Evolutionary conservation across 2,113 vertebrate species (phyloP).

Genomic region (Falco punctatus): DNA sequence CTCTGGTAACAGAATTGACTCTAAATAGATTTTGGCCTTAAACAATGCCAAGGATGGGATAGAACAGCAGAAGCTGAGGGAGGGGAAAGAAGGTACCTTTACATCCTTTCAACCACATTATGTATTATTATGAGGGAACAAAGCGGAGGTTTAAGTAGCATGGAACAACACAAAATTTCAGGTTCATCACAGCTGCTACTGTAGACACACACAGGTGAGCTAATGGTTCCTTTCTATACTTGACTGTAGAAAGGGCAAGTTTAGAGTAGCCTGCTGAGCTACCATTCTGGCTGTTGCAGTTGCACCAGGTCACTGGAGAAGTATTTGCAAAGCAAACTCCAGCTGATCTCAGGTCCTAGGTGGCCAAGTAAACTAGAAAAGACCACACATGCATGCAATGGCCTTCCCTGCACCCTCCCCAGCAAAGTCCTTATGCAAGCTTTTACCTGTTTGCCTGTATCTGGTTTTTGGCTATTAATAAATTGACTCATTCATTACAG

Average conservation of each 20-base stretch:
- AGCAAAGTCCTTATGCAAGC: not conserved
- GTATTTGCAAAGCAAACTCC: not conserved
- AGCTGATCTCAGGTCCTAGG: not conserved
- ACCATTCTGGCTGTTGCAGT: fast-evolving
- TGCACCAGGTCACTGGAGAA: not conserved
- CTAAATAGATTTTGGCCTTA: not conserved
- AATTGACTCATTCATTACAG: not conserved
- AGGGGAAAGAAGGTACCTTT: not conserved
- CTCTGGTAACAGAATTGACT: not conserved
- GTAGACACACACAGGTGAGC: not conserved
- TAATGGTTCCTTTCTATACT: not conserved
- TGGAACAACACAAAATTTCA: not conserved
- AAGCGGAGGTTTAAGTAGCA: not conserved
- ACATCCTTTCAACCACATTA: not conserved
- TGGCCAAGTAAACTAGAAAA: not conserved
- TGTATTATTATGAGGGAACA: not conserved
- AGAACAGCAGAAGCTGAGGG: not conserved
- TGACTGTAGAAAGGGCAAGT: not conserved
- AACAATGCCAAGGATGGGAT: not conserved
- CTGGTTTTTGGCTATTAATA: not conserved
- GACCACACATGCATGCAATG: fast-evolving
- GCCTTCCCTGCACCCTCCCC: not conserved
- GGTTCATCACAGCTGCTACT: not conserved
- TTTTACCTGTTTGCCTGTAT: not conserved
- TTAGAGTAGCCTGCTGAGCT: not conserved